A percentile compares a stretch with the other conserved stretches of the same genome.
phyloP scores from a whole-genome alignment of 2,888 invertebrate species.

The Phorcus lineatus region DNA sequence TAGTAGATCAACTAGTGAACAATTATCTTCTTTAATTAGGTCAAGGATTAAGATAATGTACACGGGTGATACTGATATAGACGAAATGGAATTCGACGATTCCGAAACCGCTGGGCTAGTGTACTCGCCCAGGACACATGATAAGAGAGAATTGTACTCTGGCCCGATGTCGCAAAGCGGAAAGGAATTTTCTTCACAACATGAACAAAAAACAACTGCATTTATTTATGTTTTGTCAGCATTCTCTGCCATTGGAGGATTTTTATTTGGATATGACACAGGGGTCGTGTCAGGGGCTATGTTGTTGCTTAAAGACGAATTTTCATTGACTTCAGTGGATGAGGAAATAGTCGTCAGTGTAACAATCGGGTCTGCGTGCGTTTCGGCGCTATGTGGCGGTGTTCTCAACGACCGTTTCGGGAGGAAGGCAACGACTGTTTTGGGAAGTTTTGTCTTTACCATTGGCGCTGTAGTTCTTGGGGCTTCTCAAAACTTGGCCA shows the following conservation, averaged over 20 bases:
- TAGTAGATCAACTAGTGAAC: neutral
- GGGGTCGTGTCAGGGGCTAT: slow-evolving; percentile 79
- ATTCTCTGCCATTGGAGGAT: slow-evolving; percentile 76
- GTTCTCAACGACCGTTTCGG: slow-evolving; percentile 77
- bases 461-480: slow-evolving; percentile 77
- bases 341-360: slow-evolving; percentile 78
- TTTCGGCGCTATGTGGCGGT: slow-evolving; percentile 76
- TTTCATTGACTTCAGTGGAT: slow-evolving; percentile 75
- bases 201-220: slow-evolving; percentile 27
- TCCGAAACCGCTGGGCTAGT: neutral
- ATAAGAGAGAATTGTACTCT: neutral
- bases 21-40: neutral
- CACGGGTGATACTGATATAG: slow-evolving; percentile 2
- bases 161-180: neutral
- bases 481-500: slow-evolving; percentile 69
- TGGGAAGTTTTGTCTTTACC: slow-evolving; percentile 77
- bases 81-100: neutral
- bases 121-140: neutral
- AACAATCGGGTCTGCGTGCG: slow-evolving; percentile 76
- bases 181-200: neutral
- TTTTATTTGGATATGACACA: slow-evolving; percentile 80
- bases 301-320: slow-evolving; percentile 74
- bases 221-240: slow-evolving; percentile 65
- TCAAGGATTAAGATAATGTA: neutral
- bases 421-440: slow-evolving; percentile 77